Evolutionary conservation across 2,113 vertebrate species (phyloP).

Genomic region (Ptilorrhoa leucosticta): DNA sequence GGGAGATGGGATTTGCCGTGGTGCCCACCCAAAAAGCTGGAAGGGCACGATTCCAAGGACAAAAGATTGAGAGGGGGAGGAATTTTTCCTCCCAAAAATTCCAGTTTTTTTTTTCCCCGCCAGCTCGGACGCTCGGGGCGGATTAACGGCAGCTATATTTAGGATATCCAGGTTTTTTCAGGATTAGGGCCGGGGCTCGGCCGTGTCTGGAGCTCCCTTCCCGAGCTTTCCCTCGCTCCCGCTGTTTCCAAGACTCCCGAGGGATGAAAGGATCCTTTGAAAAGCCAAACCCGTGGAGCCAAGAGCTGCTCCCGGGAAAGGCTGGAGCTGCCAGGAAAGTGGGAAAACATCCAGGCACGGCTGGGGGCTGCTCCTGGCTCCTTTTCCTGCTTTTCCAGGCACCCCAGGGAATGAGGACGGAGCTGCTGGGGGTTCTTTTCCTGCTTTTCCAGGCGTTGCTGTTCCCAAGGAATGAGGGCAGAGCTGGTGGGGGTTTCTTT

Average conservation of each 20-base stretch:
- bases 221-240: not conserved
- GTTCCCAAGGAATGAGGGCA: not conserved
- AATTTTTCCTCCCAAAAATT: not conserved
- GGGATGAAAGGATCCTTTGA: conserved; percentile 50
- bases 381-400: not conserved
- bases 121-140: accelerated
- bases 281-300: not conserved
- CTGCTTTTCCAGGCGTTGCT: accelerated
- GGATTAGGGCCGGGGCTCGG: not conserved
- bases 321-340: not conserved
- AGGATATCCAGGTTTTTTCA: not conserved
- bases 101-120: not conserved
- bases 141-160: not conserved
- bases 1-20: accelerated
- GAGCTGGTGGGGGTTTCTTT: not conserved
- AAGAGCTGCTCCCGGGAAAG: not conserved
- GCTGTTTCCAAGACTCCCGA: conserved; percentile 47
- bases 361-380: not conserved
- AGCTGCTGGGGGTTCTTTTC: not conserved
- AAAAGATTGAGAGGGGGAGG: not conserved
- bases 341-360: not conserved
- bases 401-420: not conserved
- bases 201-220: not conserved
- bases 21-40: not conserved
- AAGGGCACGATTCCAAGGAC: not conserved